These are phyloP conservation scores for Neopelma chrysocephalum DNA, from an alignment of 2,797 vertebrate genomes.

Conservation along the genomic window DNA sequence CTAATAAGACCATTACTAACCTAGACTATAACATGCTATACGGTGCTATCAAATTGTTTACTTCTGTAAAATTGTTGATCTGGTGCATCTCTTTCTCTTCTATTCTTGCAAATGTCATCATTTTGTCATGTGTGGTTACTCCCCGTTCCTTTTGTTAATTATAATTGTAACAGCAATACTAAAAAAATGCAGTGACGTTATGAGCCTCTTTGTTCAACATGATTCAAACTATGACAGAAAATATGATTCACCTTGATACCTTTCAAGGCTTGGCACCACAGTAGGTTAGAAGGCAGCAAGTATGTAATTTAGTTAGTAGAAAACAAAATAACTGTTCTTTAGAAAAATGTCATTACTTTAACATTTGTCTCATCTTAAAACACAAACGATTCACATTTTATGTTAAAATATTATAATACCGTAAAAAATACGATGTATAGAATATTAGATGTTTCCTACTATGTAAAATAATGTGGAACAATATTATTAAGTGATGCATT, in stretches of 20 bases:
- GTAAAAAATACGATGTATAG: background rate
- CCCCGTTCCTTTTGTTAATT: background rate
- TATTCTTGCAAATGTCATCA: background rate
- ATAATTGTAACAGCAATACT: background rate
- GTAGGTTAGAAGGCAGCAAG: background rate
- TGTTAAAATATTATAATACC: background rate
- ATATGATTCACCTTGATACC: background rate
- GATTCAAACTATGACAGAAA: background rate
- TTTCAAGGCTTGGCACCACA: background rate
- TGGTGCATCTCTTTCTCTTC: background rate
- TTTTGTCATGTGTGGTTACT: background rate
- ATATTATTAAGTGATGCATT: background rate
- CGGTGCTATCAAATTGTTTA: background rate
- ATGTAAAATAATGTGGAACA: background rate
- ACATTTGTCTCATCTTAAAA: background rate
- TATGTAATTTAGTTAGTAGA: background rate
- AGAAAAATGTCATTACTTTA: background rate
- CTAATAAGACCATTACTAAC: background rate
- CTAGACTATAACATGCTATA: background rate
- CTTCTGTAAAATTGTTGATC: background rate
- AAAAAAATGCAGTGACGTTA: accelerated
- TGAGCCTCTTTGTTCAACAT: background rate
- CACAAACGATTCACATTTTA: background rate
- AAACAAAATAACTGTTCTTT: background rate
- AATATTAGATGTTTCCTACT: background rate